Base-by-base conservation (phyloP, 2,888 invertebrate genomes). In the Pterostichus niger region DNA sequence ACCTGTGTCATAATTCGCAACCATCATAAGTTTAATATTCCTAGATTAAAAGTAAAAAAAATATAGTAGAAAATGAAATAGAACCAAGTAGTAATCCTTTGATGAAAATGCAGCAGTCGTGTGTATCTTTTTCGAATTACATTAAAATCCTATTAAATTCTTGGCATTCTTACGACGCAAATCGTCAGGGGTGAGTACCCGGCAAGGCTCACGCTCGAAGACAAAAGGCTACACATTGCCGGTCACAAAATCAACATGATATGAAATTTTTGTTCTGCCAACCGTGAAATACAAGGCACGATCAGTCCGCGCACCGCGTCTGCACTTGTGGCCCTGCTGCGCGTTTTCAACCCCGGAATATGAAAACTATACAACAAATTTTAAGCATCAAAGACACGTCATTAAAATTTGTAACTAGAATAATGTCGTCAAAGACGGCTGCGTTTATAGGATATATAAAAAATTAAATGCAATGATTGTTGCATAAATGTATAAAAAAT, bases 181-280 rank as follows among this genome's bases (percentile, higher is more conserved):
- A 81, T 81, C 81, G 73, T 24, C 44, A 35, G 75, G 75, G 33
- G 49, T 13, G 75, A 40, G 40, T 40, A 40, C 40, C 40, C 17
- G 46, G 24, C 71, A 35, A 64, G 17, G 64, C 76, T 35, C 40
- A n/a, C 46, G 46, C 46, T 64, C 31, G 84, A 85, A 61, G 82
- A 82, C 68, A 84, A 84, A 81, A 84, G 85, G 79, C 77, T 84
- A 64, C 84, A 84, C 84, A 54, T 84, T 85, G 85, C 85, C 86
- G 86, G 86, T 87, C 87, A 86, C 86, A 87, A 87, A 88, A 88
- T 88, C 88, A 88, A 88, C 88, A 87, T 87, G 87, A 88, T 88
- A 88, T 88, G 88, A 88, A 88, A 88, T 88, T 88, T 88, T 88
- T 88, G 88, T 86, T 86, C 88, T 85, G 84, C 86, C 87, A 87